These are phyloP conservation scores for Leptosomus discolor DNA, from an alignment of 2,113 vertebrate species.

Conservation along the genomic window DNA sequence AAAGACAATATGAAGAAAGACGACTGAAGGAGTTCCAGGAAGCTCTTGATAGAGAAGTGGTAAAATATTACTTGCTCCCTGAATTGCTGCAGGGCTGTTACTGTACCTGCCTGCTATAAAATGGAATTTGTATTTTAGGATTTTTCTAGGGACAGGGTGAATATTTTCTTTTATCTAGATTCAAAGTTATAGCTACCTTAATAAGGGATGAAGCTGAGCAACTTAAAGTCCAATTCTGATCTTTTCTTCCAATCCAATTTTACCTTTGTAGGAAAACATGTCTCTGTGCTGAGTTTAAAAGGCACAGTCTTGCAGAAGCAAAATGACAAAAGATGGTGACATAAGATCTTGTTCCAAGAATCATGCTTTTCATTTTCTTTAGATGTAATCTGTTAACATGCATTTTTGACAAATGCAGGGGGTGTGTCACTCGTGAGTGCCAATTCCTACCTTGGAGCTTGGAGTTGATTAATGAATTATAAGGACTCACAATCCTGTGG, in stretches of 20 bases:
- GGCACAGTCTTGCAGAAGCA: not conserved
- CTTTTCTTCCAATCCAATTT: not conserved
- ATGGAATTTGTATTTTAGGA: not conserved
- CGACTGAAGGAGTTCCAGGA: constrained; percentile 85
- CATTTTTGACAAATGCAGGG: not conserved
- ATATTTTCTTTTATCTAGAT: not conserved
- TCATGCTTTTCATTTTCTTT: not conserved
- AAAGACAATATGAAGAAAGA: constrained; percentile 87
- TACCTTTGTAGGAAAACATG: not conserved
- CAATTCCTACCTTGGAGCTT: not conserved
- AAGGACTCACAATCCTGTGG: not conserved
- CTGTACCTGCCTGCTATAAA: not conserved
- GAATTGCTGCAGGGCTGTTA: not conserved
- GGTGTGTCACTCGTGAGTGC: not conserved
- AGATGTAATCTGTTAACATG: not conserved
- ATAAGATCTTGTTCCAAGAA: not conserved
- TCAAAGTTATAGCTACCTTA: not conserved
- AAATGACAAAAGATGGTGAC: not conserved
- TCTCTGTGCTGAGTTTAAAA: not conserved
- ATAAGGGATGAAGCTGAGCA: not conserved
- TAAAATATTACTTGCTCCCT: constrained; percentile 58
- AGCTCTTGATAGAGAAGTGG: constrained; percentile 86
- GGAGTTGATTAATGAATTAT: not conserved
- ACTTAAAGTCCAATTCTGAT: not conserved
- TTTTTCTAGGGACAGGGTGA: not conserved